phyloP scores from a whole-genome alignment of 2,113 vertebrate species.

The Microcebus lehilahytsara region DNA sequence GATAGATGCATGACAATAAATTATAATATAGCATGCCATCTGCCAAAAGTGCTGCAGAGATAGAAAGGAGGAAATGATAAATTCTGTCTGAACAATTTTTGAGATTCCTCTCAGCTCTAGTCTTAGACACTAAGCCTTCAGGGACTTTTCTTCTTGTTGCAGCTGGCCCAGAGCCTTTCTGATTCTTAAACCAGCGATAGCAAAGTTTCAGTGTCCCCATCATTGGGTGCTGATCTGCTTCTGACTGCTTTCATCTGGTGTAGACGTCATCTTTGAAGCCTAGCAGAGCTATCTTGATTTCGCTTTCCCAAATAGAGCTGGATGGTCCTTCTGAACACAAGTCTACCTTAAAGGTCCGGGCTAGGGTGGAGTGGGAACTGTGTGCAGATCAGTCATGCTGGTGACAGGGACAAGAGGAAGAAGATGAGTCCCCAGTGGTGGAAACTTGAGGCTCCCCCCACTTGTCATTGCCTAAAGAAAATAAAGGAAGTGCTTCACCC shows the following conservation, averaged over 20 bases:
- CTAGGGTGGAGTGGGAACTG: neutral
- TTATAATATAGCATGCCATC: neutral
- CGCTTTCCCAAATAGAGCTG: no score
- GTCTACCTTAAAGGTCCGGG: neutral
- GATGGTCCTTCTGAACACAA: neutral
- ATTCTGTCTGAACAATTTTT: neutral
- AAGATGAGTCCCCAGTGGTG: rapidly evolving
- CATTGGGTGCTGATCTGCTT: neutral
- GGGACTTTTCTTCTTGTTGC: neutral
- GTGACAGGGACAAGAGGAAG: neutral
- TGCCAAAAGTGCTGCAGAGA: neutral
- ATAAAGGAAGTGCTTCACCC: neutral
- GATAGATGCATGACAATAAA: neutral
- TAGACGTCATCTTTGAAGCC: neutral
- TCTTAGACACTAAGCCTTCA: neutral
- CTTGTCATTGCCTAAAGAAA: neutral
- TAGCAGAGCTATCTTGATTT: neutral
- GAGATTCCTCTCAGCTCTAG: neutral
- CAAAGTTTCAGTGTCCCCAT: neutral
- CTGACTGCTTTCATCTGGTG: neutral
- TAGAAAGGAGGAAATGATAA: neutral
- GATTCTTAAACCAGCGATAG: neutral
- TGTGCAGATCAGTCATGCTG: neutral
- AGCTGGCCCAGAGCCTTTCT: neutral
- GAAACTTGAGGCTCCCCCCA: neutral